phyloP scores from a whole-genome alignment of 1,140 invertebrate species.

The Brachionus koreanus region DNA sequence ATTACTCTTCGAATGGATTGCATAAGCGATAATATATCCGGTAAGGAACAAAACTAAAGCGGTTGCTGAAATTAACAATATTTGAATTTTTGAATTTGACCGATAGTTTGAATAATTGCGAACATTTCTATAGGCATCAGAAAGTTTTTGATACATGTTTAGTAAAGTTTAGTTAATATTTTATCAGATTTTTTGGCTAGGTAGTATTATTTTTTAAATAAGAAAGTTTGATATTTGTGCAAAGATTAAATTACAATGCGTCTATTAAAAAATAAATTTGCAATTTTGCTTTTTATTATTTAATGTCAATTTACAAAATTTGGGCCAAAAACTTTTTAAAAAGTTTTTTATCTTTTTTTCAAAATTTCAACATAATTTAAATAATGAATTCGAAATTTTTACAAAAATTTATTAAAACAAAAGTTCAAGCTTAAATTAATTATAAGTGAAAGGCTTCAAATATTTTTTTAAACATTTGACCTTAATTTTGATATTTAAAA shows the following conservation, averaged over 20 bases:
- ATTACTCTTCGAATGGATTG: neutral
- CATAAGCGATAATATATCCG: neutral
- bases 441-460: no score
- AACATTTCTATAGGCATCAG: neutral
- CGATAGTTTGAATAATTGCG: neutral
- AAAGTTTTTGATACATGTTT: neutral
- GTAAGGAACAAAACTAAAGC: neutral
- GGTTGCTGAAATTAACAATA: neutral
- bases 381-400: no score
- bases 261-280: neutral
- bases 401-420: no score
- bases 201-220: neutral
- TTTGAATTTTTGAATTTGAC: neutral
- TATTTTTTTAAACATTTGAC: no score
- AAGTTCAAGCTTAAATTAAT: no score
- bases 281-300: neutral
- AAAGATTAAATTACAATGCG: slow-evolving; percentile 2
- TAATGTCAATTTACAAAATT: neutral
- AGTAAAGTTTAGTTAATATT: neutral
- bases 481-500: no score
- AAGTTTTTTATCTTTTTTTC: neutral
- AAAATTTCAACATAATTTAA: no score
- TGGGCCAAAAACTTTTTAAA: neutral
- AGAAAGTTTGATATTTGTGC: neutral
- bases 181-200: neutral